Base-by-base conservation (phyloP, 2,888 invertebrate species). In the Nineta flava region DNA sequence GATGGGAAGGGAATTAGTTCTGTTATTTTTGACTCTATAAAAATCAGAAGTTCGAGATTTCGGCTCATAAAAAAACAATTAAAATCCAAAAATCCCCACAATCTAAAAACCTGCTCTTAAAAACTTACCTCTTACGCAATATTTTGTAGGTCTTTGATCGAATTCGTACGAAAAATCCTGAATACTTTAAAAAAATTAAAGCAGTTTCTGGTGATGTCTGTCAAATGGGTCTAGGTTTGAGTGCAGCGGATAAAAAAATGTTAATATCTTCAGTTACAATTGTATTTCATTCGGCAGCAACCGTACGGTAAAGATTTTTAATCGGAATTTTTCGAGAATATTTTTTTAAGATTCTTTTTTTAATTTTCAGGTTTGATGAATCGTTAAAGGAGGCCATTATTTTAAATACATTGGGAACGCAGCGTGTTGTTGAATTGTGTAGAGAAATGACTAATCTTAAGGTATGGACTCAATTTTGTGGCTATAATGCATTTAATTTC, bases 201-300 rank as follows among this genome's bases (percentile, higher is more conserved):
- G 77, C 80, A 1, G 71, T 88, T 40, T 71, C 77, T 2, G 87
- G 91, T 1, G 91, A 92, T 63, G 85, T 91, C 2, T 75, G 80
- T 0, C 69, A 77, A 15, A 75, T 79, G 0, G 76, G 78, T 53
- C 67, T 88, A 21, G 87, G 88, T 9, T 75, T 91, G 46, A 76
- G 73, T 51, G 65, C 72, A 1, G 71, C 76, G 4, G 85, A 87
- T 61, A 75, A 77, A 48, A 66, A 68, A 41, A 67, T 76, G 53
- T 64, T 88, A 13, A 67, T 69, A 15, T 73, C 77, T 5, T 75
- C 79, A 45, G 85, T 93, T 12, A 80, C 88, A 35, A 75, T 90
- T 12, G 87, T 96, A 49, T 92, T 96, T 67, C 96, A 97, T 65
- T 88, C 92, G 17, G 97, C 96, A 0, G 96, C 96, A 0, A 96